Base-by-base conservation (phyloP, 2,888 invertebrate species). In the Campoletis raptor region DNA sequence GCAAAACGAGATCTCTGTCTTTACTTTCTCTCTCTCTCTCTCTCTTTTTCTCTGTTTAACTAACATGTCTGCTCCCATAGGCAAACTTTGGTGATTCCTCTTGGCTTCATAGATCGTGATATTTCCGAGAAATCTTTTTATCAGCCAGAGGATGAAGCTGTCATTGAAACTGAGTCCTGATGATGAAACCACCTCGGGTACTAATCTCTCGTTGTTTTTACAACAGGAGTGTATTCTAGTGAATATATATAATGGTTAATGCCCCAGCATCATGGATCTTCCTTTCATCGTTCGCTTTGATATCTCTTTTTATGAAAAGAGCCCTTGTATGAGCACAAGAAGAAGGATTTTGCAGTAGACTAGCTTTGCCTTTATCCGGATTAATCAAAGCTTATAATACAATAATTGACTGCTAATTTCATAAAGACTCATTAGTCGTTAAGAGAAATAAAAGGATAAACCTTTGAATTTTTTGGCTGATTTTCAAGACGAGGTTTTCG, bases 171-270 rank as follows among this genome's bases (percentile, higher is more conserved):
- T 72, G 24, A 54, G 81, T 81, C 77, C 52, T 73, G 86, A 86
- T 73, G 86, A 86, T 86, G 86, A 83, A 86, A 83, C 83, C 81
- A 81, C 86, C 86, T 83, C 83, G 86, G 86, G 86, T 83, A 86
- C 81, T 83, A 83, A 83, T 86, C 81, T 83, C 69, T 57, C 72
- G 45, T 78, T 36, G 74, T 82, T 79, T 72, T 52, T 64, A 61
- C 37, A 77, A 57, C 37, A 30, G 45, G 54, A 66, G 67, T 48
- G 7, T 45, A 64, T 30, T 18, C 12, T 57, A 18, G 36, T 54
- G n/a, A n/a, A 52, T 64, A 36, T 57, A 64, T 66, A 67, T 54
- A 45, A 48, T 21, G 40, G 42, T 64, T 70, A 73, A 83, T 72
- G 79, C 61, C 42, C 61, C 18, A 40, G 37, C 76, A 85, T 85